phyloP scores from a whole-genome alignment of 2,888 invertebrate genomes.

The Bellardia pandia region DNA sequence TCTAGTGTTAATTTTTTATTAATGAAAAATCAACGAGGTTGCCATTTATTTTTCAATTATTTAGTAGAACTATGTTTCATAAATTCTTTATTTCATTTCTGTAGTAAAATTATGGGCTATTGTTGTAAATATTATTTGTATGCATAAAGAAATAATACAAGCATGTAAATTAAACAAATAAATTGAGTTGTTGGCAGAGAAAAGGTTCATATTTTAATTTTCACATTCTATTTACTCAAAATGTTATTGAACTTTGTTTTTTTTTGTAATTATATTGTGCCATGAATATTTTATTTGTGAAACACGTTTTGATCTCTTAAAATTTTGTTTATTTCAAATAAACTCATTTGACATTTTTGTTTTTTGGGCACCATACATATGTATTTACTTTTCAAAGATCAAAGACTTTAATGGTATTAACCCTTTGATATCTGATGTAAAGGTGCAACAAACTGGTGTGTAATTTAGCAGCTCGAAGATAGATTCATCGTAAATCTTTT shows the following conservation, averaged over 20 bases:
- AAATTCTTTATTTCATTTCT: not conserved
- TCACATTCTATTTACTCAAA: constrained; percentile 58
- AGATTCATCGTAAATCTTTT: too few relatives aligned
- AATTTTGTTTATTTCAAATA: constrained; percentile 28
- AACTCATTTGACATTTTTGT: constrained; percentile 53
- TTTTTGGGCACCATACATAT: not conserved
- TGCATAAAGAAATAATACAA: constrained; percentile 10
- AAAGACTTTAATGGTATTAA: constrained; percentile 26
- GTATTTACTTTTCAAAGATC: constrained; percentile 16
- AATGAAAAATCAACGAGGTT: not conserved
- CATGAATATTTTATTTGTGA: constrained; percentile 26
- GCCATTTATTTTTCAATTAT: not conserved
- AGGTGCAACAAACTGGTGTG: not conserved
- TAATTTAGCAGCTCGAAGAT: too few relatives aligned
- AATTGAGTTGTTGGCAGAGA: constrained; percentile 30
- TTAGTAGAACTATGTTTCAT: not conserved
- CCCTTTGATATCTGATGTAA: not conserved
- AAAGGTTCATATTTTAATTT: constrained; percentile 30
- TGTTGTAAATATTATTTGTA: not conserved
- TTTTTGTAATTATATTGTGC: constrained; percentile 41
- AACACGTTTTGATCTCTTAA: constrained; percentile 67
- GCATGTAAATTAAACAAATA: constrained; percentile 48
- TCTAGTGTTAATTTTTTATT: not conserved
- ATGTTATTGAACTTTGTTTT: constrained; percentile 64
- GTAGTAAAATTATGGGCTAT: not conserved